Evolutionary conservation across 2,113 vertebrate species (phyloP).

Genomic region (Probosciger aterrimus): DNA sequence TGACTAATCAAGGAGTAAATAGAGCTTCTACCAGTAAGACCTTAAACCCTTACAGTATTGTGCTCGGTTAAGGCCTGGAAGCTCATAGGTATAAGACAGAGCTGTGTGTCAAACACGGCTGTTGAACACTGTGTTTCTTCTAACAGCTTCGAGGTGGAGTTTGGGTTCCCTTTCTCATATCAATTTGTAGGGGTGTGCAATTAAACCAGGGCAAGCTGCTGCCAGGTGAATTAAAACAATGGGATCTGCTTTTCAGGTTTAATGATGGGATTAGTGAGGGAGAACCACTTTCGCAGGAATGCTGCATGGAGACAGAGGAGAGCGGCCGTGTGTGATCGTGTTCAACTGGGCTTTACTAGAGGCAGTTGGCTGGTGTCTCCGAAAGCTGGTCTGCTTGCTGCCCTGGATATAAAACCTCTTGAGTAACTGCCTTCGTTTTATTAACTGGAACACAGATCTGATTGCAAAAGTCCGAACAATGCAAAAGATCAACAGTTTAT

Average conservation of each 20-base stretch:
- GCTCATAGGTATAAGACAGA: not conserved
- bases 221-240: not conserved
- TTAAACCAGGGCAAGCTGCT: not conserved
- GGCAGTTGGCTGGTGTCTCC: not conserved
- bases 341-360: not conserved
- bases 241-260: not conserved
- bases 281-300: not conserved
- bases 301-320: not conserved
- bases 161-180: not conserved
- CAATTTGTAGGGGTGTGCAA: not conserved
- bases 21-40: constrained; percentile 3
- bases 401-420: not conserved
- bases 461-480: not conserved
- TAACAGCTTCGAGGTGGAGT: not conserved
- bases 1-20: constrained; percentile 14
- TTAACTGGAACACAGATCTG: not conserved
- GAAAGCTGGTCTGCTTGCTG: not conserved
- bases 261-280: not conserved
- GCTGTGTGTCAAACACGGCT: not conserved
- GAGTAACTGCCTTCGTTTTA: constrained; percentile 27
- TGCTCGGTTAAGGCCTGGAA: not conserved
- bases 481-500: not conserved
- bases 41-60: not conserved
- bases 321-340: not conserved
- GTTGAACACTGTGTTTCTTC: not conserved